Conservation (phyloP, 2,113 vertebrate genomes). For the Esox niger region DNA sequence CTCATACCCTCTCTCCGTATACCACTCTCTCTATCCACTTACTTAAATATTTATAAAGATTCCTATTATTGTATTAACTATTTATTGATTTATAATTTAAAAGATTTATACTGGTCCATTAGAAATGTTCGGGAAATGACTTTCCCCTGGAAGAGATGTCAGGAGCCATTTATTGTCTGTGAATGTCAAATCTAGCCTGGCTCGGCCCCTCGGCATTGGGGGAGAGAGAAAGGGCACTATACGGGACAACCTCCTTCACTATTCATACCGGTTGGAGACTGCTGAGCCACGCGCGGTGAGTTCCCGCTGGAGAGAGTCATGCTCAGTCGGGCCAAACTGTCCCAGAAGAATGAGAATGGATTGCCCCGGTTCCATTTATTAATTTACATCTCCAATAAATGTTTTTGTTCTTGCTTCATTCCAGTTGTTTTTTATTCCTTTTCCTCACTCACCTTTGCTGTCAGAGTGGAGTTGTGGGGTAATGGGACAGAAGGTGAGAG, state of each 20-base stretch:
- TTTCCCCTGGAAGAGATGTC: constrained; percentile 73
- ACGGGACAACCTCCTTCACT: constrained; percentile 69
- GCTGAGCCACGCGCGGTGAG: constrained; percentile 48
- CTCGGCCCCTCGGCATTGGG: constrained; percentile 66
- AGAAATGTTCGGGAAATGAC: constrained; percentile 74
- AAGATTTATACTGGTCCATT: constrained; percentile 86
- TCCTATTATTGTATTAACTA: constrained; percentile 97
- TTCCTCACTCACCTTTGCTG: constrained; percentile 38
- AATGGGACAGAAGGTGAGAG: constrained; percentile 1
- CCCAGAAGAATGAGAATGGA: constrained; percentile 66
- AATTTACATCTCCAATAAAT: constrained; percentile 66
- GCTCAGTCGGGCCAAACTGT: constrained; percentile 60
- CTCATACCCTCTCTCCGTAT: constrained; percentile 11
- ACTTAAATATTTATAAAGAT: constrained; percentile 94
- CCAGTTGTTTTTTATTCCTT: constrained; percentile 38
- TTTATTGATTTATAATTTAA: constrained; percentile 99
- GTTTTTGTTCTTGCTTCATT: constrained; percentile 34
- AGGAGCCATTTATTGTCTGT: constrained; percentile 71
- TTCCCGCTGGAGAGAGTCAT: constrained; percentile 61
- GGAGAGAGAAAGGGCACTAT: constrained; percentile 54
- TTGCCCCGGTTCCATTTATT: constrained; percentile 64
- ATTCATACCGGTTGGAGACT: constrained; percentile 64
- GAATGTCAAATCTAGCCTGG: constrained; percentile 64
- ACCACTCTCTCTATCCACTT: constrained; percentile 59
- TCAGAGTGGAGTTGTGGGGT: constrained; percentile 8